Base-by-base conservation (phyloP, 2,797 vertebrate species). In the Acestrorhynchus altus region DNA sequence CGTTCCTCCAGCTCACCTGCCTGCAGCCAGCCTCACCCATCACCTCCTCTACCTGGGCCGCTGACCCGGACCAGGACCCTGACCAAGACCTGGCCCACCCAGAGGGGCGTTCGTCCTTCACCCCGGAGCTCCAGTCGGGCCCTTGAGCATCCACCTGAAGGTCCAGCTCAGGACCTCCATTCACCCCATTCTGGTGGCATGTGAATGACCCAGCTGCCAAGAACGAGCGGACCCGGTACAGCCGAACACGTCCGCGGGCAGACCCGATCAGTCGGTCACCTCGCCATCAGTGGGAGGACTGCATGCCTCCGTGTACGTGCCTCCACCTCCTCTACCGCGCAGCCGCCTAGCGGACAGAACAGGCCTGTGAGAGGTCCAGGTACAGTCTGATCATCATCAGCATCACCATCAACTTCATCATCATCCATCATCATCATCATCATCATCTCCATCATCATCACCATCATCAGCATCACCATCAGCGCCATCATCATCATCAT, bases 1-100 rank as follows among this genome's bases (percentile, higher is more conserved):
- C 89, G 81, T 22, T 71, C 72, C 75, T 88, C 83, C 59, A 92
- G 81, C 57, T 83, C 82, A 72, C 81, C 83, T 91, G 90, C 35
- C 84, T 51, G 26, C 78, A 79, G 8, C 72, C 74, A 1, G 85
- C 86, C 61, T 83, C 80, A 15, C 54, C 66, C 7, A 44, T 63
- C 42, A 79, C 63, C 4, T 52, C 52, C 52, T 87, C 83, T 28
- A 87, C 42, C 26, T 70, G 75, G 69, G 59, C 39, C 28, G 42
- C 40, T 26, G 74, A n/a, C 59, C 22, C 26, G 22, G 52, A 40
- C 22, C 31, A 2, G 6, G 31, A 6, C 31, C 31, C 28, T n/a
- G 74, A n/a, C 59, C 22, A 20, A 22, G 52, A 40, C 22, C 47
- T 12, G 1, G 47, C 80, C 59, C 65, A 39, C 42, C 64, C 26